Conservation (phyloP, 2,888 invertebrate species). For the Hetaerina titia region DNA sequence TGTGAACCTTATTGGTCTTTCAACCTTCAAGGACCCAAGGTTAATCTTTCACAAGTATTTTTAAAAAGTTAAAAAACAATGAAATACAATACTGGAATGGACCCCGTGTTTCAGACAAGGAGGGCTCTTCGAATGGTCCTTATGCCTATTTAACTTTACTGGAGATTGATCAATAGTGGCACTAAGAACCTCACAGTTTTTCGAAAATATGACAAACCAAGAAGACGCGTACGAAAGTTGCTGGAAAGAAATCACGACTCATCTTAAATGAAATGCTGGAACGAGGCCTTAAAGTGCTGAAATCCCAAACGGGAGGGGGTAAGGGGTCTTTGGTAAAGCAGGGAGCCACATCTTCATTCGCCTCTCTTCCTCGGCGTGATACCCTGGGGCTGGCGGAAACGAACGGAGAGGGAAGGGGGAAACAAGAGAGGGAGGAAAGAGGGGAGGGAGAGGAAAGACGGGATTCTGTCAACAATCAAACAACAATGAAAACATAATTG, state of each 20-base stretch:
- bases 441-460: background rate
- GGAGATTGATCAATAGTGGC: too few relatives aligned
- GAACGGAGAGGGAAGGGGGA: background rate
- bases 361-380: background rate
- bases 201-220: too few relatives aligned
- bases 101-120: too few relatives aligned
- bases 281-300: background rate
- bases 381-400: slow-evolving; percentile 13
- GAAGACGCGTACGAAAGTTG: background rate
- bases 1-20: too few relatives aligned
- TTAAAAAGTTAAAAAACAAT: too few relatives aligned
- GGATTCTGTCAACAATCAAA: slow-evolving; percentile 68
- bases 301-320: background rate
- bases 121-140: too few relatives aligned
- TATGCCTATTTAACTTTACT: too few relatives aligned
- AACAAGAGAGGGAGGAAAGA: background rate
- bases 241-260: background rate
- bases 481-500: slow-evolving; percentile 68
- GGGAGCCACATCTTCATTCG: background rate
- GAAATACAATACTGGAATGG: too few relatives aligned
- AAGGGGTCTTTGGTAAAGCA: background rate
- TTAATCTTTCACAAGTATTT: too few relatives aligned
- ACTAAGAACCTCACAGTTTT: too few relatives aligned
- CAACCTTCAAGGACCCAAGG: too few relatives aligned
- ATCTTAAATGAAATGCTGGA: background rate